Evolutionary conservation across 2,113 vertebrate species (phyloP).

Genomic region (Campylomormyrus numenius): DNA sequence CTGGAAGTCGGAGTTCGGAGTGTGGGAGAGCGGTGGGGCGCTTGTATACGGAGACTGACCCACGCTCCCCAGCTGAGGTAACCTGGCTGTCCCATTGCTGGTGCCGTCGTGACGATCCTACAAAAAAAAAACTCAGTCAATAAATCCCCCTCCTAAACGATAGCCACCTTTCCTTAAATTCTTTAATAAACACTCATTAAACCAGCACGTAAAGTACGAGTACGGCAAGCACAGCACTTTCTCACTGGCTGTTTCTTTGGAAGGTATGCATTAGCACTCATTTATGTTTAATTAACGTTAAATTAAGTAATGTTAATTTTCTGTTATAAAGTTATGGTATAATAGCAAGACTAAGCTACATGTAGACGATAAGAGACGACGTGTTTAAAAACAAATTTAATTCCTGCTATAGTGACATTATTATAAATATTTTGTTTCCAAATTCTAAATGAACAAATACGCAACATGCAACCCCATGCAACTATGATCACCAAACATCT

Average conservation of each 20-base stretch:
- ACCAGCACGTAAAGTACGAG: not conserved
- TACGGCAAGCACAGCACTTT: not conserved
- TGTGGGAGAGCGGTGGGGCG: conserved; percentile 90
- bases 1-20: conserved; percentile 92
- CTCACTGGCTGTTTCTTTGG: not conserved
- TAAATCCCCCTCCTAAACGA: not conserved
- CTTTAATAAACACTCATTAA: conserved; percentile 2
- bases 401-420: not conserved
- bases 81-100: conserved; percentile 90
- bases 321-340: not conserved
- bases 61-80: conserved; percentile 92
- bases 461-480: not conserved
- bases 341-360: conserved; percentile 4
- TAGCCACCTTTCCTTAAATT: not conserved
- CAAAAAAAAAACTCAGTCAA: conserved; percentile 31
- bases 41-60: conserved; percentile 91
- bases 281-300: not conserved
- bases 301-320: not conserved
- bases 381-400: not conserved
- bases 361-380: not conserved
- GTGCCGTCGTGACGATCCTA: conserved; percentile 92
- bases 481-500: not conserved
- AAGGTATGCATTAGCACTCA: not conserved
- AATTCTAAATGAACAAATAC: not conserved
- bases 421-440: not conserved